Percentiles rank a stretch among this genome's conserved stretches.
Conservation (phyloP, 1,140 invertebrate species). For the Drosophila ironensis region DNA sequence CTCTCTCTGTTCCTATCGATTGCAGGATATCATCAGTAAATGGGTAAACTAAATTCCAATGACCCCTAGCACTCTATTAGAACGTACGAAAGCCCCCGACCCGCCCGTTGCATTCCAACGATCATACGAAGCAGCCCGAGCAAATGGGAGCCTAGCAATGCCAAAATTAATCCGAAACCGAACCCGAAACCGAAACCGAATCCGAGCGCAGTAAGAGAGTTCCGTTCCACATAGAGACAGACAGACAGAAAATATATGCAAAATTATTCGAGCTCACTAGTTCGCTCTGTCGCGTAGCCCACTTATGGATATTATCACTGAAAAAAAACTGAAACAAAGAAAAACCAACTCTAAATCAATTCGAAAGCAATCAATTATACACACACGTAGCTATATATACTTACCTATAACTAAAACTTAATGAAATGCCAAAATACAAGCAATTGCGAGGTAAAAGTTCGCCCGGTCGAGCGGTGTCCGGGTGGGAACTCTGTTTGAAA, state of each 20-base stretch:
- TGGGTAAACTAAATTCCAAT: conserved; percentile 80
- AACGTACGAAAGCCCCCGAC: conserved; percentile 34
- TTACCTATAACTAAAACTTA: conserved; percentile 34
- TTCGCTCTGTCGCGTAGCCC: conserved; percentile 30
- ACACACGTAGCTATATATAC: conserved; percentile 51
- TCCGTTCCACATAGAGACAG: too few relatives aligned
- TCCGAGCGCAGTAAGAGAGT: conserved; percentile 41
- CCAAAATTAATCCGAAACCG: too few relatives aligned
- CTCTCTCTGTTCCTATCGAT: conserved; percentile 60
- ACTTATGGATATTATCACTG: conserved; percentile 48
- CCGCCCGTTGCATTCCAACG: conserved; percentile 59
- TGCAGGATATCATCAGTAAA: conserved; percentile 79
- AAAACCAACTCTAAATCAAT: too few relatives aligned
- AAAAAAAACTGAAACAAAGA: too few relatives aligned
- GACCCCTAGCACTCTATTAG: conserved; percentile 61
- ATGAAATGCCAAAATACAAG: conserved; percentile 43
- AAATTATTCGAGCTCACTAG: conserved; percentile 6
- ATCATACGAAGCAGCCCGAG: conserved; percentile 21
- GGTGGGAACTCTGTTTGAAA: conserved; percentile 28
- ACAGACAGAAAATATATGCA: conserved; percentile 21
- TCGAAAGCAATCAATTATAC: conserved; percentile 68
- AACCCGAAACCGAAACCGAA: too few relatives aligned
- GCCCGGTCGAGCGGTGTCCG: background rate
- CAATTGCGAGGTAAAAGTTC: conserved; percentile 26
- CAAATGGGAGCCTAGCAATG: conserved; percentile 26